Evolutionary conservation across 35 echinoderm and acorn worm genomes (phyloP), one percentile per base, ranked within the genome.

Genomic region (Apostichopus parvimensis): DNA sequence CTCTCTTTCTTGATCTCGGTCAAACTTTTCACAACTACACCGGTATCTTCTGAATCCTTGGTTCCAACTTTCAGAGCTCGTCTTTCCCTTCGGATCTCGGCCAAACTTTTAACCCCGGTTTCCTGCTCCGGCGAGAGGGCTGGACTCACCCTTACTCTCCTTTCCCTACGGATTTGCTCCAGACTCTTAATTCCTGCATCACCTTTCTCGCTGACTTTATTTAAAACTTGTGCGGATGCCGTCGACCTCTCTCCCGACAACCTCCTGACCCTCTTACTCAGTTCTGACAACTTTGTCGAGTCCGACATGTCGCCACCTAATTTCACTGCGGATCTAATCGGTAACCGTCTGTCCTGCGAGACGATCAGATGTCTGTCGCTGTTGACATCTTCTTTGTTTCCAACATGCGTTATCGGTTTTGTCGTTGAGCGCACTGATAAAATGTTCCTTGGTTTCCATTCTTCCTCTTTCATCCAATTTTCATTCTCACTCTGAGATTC

Each of bases 161-260:
- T 84, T 52, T 84, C 81, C 53, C 56, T 84, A 5, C 81, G 5
- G 6, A 84, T 84, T 23, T 84, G 81, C 24, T 59, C 81, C 55
- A 84, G 53, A 10, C 25, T 84, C 58, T 84, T 84, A 59, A 84
- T 84, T 17, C 81, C 81, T 8, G 54, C 15, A 24, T 84, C 81
- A 25, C 81, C 81, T 84, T 84, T 56, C 24, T 60, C 81, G 15
- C 71, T 7, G 15, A 75, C 71, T 75, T 75, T n/a, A 18, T 22
- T 75, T 8, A 7, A 13, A 4, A 75, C 17, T 18, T 75, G 14
- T 22, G 7, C 13, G 6, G 17, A 20, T 18, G 15, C 17, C 15
- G 71, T 20, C 3, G 71, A 20, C 71, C 71, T 18, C 64, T 8
- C 64, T 68, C 71, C 71, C 6, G 71, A 75, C 17, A 75, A 18